These are phyloP conservation scores for Drosophila macrospina DNA, from an alignment of 2,888 invertebrate species.

Conservation along the genomic window DNA sequence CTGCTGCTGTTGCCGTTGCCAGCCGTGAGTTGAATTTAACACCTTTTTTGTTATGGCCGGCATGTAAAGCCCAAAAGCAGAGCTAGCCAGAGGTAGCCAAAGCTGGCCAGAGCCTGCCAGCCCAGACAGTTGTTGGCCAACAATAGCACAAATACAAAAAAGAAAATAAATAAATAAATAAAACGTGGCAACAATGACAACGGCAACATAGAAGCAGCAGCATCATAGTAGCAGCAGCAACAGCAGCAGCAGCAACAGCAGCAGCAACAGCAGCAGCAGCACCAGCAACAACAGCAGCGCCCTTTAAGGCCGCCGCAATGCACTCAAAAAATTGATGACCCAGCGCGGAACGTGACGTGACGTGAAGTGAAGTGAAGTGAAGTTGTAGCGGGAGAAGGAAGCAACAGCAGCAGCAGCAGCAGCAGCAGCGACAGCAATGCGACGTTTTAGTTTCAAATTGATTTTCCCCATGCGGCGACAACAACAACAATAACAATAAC, in stretches of 20 bases:
- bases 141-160: conserved; percentile 55
- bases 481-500: conserved; percentile 26
- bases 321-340: conserved; percentile 81
- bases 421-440: conserved; percentile 46
- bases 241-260: conserved; percentile 6
- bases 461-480: conserved; percentile 72
- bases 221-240: conserved; percentile 5
- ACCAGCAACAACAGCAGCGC: conserved; percentile 34
- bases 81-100: conserved; percentile 59
- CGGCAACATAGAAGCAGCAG: conserved; percentile 47
- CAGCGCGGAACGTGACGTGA: conserved; percentile 77
- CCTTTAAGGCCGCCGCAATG: conserved; percentile 76
- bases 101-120: conserved; percentile 41
- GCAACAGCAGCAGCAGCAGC: conserved; percentile 32
- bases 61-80: conserved; percentile 82
- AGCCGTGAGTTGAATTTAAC: conserved; percentile 78
- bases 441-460: conserved; percentile 74
- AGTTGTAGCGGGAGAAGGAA: conserved; percentile 22
- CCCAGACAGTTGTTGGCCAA: conserved; percentile 56
- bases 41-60: conserved; percentile 79
- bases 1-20: conserved; percentile 27
- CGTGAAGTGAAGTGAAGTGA: conserved; percentile 52
- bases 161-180: conserved; percentile 5
- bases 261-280: conserved; percentile 6
- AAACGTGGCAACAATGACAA: conserved; percentile 65